Evolutionary conservation across 2,797 vertebrate species (phyloP).

Genomic region (Eleutherodactylus coqui): DNA sequence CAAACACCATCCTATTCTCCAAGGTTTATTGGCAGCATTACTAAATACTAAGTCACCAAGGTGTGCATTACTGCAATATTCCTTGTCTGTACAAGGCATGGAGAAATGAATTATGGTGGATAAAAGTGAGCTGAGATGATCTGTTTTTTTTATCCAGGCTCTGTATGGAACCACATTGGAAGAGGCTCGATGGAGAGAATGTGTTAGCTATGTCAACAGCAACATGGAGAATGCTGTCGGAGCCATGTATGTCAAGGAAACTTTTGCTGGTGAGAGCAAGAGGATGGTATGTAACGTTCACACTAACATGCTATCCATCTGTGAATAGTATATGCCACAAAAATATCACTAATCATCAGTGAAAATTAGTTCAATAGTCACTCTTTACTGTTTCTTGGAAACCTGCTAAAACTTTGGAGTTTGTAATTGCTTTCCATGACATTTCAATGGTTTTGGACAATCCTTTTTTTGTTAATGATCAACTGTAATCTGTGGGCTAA

Average conservation of each 20-base stretch:
- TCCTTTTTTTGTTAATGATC: neutral
- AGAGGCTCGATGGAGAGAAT: slow-evolving; percentile 93
- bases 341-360: neutral
- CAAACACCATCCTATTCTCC: neutral
- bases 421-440: no score
- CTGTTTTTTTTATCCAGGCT: slow-evolving; percentile 72
- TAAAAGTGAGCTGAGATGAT: neutral
- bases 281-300: slow-evolving; percentile 81
- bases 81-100: neutral
- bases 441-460: neutral
- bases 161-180: slow-evolving; percentile 91
- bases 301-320: slow-evolving; percentile 19
- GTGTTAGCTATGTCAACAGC: slow-evolving; percentile 91
- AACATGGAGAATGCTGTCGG: slow-evolving; percentile 96
- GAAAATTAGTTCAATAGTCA: neutral
- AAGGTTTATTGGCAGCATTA: neutral
- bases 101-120: neutral
- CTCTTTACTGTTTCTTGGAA: neutral
- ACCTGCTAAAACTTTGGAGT: neutral
- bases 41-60: neutral
- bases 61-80: neutral
- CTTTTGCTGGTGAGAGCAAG: slow-evolving; percentile 93
- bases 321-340: neutral
- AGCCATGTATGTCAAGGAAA: slow-evolving; percentile 88
- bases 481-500: neutral